phyloP scores from a whole-genome alignment of 2,113 vertebrate genomes.

The Cyprinodon variegatus region DNA sequence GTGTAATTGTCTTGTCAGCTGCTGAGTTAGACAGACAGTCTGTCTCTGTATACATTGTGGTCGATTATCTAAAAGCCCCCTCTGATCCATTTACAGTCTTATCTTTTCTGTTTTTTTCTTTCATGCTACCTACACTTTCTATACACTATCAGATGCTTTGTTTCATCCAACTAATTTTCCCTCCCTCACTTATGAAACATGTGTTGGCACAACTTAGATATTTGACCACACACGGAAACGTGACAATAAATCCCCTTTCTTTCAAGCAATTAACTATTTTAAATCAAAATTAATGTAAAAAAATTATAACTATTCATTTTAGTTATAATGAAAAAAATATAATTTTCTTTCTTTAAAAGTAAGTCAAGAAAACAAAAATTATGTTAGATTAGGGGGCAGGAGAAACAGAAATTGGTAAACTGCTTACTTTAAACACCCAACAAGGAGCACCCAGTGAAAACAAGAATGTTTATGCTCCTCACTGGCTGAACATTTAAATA shows the following conservation, averaged over 20 bases:
- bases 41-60: conserved; percentile 40
- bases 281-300: neutral
- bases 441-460: no score
- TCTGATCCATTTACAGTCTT: conserved; percentile 55
- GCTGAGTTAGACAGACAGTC: conserved; percentile 39
- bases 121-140: conserved; percentile 14
- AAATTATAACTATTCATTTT: no score
- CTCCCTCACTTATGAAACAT: neutral
- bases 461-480: no score
- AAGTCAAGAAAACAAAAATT: no score
- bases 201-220: neutral
- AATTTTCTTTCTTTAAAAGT: no score
- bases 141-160: conserved; percentile 8
- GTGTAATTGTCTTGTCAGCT: conserved; percentile 37
- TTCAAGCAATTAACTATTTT: conserved; percentile 52
- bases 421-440: no score
- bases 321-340: no score
- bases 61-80: conserved; percentile 50
- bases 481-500: no score
- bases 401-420: no score
- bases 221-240: conserved; percentile 17
- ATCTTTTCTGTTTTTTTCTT: conserved; percentile 34
- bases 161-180: conserved; percentile 25
- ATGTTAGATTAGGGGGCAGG: no score
- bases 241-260: conserved; percentile 46